Evolutionary conservation across 2,888 invertebrate genomes (phyloP), one percentile per base, ranked within the genome.

Genomic region (Orthosia gracilis): DNA sequence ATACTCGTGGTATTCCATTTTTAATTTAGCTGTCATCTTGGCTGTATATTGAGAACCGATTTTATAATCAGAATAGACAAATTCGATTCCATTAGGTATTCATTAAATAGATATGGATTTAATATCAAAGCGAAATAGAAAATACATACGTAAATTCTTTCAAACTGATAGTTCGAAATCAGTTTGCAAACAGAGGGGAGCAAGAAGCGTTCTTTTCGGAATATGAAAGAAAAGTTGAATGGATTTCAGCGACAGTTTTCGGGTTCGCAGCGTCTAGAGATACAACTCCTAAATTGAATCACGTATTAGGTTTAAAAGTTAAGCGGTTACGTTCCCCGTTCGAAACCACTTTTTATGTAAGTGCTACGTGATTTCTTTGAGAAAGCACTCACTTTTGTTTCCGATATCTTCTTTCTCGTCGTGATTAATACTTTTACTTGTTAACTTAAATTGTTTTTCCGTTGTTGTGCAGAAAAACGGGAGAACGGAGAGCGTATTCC

Each of bases 281-380:
- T 92, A 94, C 93, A 95, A 94, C 94, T 95, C 94, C 91, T 90
- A 94, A 96, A 96, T 96, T 96, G 96, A 95, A 96, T 96, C 96
- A 96, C 96, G 96, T 96, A 95, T 94, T 94, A 93, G 94, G 94
- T 95, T 96, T 95, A 95, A 95, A 96, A 96, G 95, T 96, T 95
- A 95, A 95, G 94, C 94, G 94, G 94, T 95, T 94, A 94, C 94
- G 92, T 94, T 93, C 93, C 93, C 92, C 90, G 92, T 93, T 94
- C 88, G 91, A 91, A 94, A 93, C 94, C 93, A 91, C 93, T 95
- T 95, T 95, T 95, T 95, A 93, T 93, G 91, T 94, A 92, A 92
- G 91, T 88, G 87, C 89, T 92, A 94, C 94, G 94, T 95, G 94
- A 93, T 94, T 93, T 93, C 92, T 92, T 92, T 91, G 88, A 89